Evolutionary conservation across 1,140 invertebrate genomes (phyloP), one percentile per base, ranked within the genome.

Genomic region (Drosophila burlai): DNA sequence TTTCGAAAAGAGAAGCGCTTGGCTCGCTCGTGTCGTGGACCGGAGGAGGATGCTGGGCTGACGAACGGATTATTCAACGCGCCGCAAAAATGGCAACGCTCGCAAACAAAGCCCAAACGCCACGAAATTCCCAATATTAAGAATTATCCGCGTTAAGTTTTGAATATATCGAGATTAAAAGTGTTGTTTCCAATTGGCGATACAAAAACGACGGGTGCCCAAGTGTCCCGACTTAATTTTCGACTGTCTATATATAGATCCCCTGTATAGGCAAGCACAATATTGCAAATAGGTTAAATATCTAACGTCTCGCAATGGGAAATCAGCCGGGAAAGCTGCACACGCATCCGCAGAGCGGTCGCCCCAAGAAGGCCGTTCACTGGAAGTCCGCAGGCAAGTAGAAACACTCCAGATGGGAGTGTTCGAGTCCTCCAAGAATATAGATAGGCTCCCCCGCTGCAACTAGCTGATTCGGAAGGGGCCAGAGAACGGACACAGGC

Each of bases 361-460:
- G 94, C 83, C 94, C 94, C 81, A 95, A 95, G 80, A 96, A 96
- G 93, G 95, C 95, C 94, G 95, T 96, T 63, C 95, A 95, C 93
- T 96, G 95, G 95, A 96, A 95, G 93, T 94, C 95, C 55, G 95
- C 95, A 95, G 95, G 95, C 95, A 94, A 91, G 76, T 76, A 61
- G 13, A 55, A 52, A 49, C 38, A 49, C 38, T 18, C 47, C 26
- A 29, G 10, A 34, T 34, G 13, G 11, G 5, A 43, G 31, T 46
- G 21, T 13, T 11, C 36, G 49, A 40, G 11, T 34, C 64, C 43
- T 42, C 8, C 15, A 15, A 29, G 40, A 36, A 10, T 2, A 11
- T 26, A 24, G 38, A 16, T 26, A 26, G 38, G 31, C 11, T 21
- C 16, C 38, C 47, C 52, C 24, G 9, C 10, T 7, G 29, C 46